A percentile compares a stretch with the other conserved stretches of the same genome.
Evolutionary conservation across 92 coral and sea anemone species (phyloP).

Genomic region (Porites lobata): DNA sequence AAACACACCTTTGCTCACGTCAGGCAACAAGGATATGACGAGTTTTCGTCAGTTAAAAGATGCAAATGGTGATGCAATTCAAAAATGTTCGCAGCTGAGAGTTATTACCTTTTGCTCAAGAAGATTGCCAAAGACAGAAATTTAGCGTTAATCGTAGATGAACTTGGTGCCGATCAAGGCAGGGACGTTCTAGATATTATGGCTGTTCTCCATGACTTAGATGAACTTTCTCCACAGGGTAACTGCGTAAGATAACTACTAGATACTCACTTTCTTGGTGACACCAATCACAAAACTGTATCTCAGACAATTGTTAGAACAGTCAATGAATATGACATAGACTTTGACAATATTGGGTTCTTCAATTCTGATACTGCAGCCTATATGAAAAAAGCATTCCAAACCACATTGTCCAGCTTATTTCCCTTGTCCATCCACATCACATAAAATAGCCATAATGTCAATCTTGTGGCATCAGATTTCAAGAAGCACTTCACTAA

Average conservation of each 20-base stretch:
- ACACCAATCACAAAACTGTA: constrained; percentile 25
- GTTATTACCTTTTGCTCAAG: not conserved
- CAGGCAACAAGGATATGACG: not conserved
- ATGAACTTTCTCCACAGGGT: constrained; percentile 50
- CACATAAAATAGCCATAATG: constrained; percentile 75
- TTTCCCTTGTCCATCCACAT: constrained; percentile 62
- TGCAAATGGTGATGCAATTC: not conserved
- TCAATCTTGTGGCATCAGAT: constrained; percentile 61
- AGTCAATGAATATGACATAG: constrained; percentile 59
- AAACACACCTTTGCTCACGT: not conserved
- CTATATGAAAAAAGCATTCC: constrained; percentile 72
- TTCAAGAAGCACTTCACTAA: constrained; percentile 59
- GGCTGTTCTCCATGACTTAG: constrained; percentile 52
- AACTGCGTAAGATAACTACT: constrained; percentile 50
- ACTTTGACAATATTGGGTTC: constrained; percentile 59
- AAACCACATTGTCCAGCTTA: constrained; percentile 55
- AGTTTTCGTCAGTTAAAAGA: not conserved
- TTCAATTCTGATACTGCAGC: constrained; percentile 76
- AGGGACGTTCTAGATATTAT: constrained; percentile 62
- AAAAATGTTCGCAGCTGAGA: not conserved
- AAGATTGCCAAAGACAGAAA: constrained; percentile 49
- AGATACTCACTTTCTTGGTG: constrained; percentile 44
- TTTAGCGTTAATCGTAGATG: constrained; percentile 37
- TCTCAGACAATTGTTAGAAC: constrained; percentile 42
- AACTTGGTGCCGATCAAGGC: constrained; percentile 36